Conservation (phyloP, 2,113 vertebrate species). For the Nesospiza acunhae region DNA sequence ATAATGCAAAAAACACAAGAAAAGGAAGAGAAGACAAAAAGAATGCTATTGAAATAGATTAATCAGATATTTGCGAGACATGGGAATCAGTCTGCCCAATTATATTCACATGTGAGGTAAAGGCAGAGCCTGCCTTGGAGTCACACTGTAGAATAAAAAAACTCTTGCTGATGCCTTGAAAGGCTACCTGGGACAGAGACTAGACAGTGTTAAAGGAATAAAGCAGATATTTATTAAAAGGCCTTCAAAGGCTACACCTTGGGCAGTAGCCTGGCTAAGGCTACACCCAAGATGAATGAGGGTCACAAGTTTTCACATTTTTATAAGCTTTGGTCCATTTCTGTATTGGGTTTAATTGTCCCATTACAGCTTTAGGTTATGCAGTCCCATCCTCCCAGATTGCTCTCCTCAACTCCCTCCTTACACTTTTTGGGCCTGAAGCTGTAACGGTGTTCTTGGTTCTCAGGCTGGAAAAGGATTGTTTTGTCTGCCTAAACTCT, state of each 20-base stretch:
- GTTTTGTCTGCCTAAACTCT: neutral
- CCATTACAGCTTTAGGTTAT: neutral
- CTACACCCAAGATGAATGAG: neutral
- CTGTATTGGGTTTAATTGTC: neutral
- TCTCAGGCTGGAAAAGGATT: neutral
- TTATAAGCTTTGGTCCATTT: neutral
- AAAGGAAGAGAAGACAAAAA: neutral
- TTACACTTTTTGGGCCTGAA: neutral
- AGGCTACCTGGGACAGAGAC: neutral
- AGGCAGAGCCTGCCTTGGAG: neutral
- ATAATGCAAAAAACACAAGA: neutral
- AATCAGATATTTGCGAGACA: neutral
- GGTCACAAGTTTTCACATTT: neutral
- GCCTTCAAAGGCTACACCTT: neutral
- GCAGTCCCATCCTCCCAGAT: neutral
- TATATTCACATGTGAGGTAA: neutral
- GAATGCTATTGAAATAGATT: neutral
- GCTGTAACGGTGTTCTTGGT: neutral
- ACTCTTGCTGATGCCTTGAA: neutral
- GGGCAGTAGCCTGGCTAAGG: neutral
- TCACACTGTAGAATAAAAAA: neutral
- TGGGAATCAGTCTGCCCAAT: neutral
- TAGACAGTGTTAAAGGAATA: neutral
- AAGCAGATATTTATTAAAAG: neutral
- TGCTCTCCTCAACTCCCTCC: neutral